Evolutionary conservation across 2,797 vertebrate genomes (phyloP).

Genomic region (Danionella dracula): DNA sequence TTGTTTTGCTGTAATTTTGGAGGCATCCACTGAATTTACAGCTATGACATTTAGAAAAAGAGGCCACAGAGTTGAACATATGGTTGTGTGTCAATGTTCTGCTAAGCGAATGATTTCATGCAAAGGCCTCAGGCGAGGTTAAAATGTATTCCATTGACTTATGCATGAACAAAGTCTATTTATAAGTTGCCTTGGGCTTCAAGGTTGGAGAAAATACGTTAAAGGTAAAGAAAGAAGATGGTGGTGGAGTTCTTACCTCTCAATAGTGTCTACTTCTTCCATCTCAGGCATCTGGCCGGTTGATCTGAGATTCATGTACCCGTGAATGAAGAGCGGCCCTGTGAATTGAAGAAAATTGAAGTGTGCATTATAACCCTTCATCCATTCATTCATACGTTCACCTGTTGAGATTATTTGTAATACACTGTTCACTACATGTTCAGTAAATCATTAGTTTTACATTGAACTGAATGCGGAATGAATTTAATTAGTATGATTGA

Average conservation of each 20-base stretch:
- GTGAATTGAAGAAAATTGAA: constrained; percentile 20
- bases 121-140: background rate
- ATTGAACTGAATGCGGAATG: too few species aligned
- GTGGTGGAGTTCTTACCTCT: constrained; percentile 44
- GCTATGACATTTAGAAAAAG: background rate
- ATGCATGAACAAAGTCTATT: constrained; percentile 9
- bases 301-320: constrained; percentile 53
- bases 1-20: background rate
- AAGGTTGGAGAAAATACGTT: background rate
- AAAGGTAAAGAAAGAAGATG: background rate
- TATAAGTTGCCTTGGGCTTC: background rate
- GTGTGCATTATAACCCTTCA: background rate
- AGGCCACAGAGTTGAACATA: background rate
- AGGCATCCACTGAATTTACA: background rate
- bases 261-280: constrained; percentile 53
- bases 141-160: constrained; percentile 5
- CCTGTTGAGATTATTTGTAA: constrained; percentile 11
- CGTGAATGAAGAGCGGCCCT: constrained; percentile 52
- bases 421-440: too few species aligned
- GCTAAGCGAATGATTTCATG: constrained; percentile 7
- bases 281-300: constrained; percentile 53
- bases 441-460: too few species aligned
- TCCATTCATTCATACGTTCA: background rate
- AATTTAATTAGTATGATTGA: too few species aligned
- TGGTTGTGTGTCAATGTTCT: background rate